A percentile compares a stretch with the other conserved stretches of the same genome.
Conservation (phyloP, 1,140 invertebrate genomes). For the Charaxes varanes region DNA sequence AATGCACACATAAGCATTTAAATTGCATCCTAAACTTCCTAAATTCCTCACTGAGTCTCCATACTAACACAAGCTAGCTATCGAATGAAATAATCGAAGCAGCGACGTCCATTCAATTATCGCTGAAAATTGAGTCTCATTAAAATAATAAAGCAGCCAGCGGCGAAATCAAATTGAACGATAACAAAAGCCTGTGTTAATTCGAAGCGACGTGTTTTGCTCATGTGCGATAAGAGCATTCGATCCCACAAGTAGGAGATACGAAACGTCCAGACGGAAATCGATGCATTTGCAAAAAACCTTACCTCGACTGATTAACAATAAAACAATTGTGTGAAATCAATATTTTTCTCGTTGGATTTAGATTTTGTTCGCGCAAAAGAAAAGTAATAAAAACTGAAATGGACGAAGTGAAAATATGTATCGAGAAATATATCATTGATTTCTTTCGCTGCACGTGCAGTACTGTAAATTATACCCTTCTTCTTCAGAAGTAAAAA, state of each 20-base stretch:
- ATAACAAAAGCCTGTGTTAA: conserved; percentile 69
- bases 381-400: no score
- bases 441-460: no score
- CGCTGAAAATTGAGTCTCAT: conserved; percentile 70
- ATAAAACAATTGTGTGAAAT: no score
- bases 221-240: conserved; percentile 33
- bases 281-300: no score
- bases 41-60: conserved; percentile 11
- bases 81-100: conserved; percentile 60
- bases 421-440: no score
- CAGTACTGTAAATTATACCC: no score
- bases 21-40: conserved; percentile 5
- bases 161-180: conserved; percentile 70
- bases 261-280: background rate
- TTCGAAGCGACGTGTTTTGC: conserved; percentile 46
- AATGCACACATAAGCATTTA: no score
- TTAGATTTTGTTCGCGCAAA: no score
- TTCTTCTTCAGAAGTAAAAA: no score
- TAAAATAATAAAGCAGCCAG: conserved; percentile 72
- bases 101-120: conserved; percentile 66
- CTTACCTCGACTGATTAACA: no score
- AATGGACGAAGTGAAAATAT: no score
- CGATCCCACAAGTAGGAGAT: conserved; percentile 17
- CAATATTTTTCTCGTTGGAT: no score
- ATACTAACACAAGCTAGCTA: conserved; percentile 28